These are phyloP conservation scores for Micropoecilia bifurca DNA, from an alignment of 2,797 vertebrate species.

Conservation along the genomic window DNA sequence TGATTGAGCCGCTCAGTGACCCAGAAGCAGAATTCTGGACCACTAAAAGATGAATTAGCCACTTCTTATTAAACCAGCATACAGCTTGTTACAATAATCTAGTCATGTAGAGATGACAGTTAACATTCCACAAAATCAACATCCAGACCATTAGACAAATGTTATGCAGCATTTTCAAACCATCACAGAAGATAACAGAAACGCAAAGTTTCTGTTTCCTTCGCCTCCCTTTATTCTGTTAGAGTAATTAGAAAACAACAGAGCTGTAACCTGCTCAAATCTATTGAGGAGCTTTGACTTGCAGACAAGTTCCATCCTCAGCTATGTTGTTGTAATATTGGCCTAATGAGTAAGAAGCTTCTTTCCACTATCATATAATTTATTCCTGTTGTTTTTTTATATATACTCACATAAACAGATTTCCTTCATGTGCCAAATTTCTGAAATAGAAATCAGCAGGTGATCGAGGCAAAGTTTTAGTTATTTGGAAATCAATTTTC, in stretches of 20 bases:
- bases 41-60: too few relatives aligned
- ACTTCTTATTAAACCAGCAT: too few relatives aligned
- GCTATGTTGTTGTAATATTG: neutral
- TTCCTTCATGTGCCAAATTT: neutral
- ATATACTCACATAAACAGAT: neutral
- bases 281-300: neutral
- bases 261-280: neutral
- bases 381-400: neutral
- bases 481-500: constrained; percentile 1
- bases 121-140: neutral
- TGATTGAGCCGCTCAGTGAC: too few relatives aligned
- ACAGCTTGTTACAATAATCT: too few relatives aligned
- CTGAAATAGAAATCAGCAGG: neutral
- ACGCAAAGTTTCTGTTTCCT: neutral
- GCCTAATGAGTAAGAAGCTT: neutral
- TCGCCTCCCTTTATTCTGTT: neutral
- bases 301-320: neutral
- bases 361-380: neutral
- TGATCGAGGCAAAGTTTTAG: neutral
- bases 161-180: neutral
- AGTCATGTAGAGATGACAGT: too few relatives aligned
- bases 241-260: neutral
- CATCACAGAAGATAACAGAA: neutral
- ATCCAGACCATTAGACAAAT: neutral
- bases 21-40: too few relatives aligned